A percentile compares a stretch with the other conserved stretches of the same genome.
Conservation (phyloP, 2,888 invertebrate species). For the Pegoplata infirma region DNA sequence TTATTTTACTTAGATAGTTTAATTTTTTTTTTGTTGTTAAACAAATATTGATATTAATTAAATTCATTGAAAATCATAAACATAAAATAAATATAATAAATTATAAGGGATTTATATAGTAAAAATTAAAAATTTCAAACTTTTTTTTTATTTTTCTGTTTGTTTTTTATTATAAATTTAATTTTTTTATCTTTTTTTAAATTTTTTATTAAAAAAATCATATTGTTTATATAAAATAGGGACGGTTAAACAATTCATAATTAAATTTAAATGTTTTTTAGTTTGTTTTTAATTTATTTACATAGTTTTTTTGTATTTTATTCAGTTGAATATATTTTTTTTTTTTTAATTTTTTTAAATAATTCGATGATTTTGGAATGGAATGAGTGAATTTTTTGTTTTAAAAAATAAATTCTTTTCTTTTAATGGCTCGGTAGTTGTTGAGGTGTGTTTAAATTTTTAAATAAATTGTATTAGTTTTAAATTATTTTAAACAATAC, state of each 20-base stretch:
- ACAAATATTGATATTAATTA: neutral
- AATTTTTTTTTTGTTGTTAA: constrained; percentile 6
- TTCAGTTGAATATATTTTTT: no score
- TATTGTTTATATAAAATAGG: constrained; percentile 52
- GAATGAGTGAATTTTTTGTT: constrained; percentile 32
- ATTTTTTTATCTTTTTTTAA: constrained; percentile 12
- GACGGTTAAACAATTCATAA: constrained; percentile 53
- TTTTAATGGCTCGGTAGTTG: constrained; percentile 57
- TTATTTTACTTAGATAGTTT: constrained; percentile 22
- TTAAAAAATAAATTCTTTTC: constrained; percentile 33
- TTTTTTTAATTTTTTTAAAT: constrained; percentile 30
- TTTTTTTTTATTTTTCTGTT: constrained; percentile 17
- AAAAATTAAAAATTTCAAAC: neutral
- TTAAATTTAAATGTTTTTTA: constrained; percentile 48
- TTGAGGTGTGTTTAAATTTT: constrained; percentile 13
- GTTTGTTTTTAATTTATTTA: constrained; percentile 29
- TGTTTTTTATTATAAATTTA: constrained; percentile 56
- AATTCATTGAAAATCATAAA: neutral
- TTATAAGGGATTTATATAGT: neutral
- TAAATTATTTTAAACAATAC: neutral
- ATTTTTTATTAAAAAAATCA: constrained; percentile 33
- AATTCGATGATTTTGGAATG: constrained; percentile 58
- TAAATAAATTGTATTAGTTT: neutral
- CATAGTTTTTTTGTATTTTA: constrained; percentile 31
- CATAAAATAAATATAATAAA: neutral